Evolutionary conservation across 2,888 invertebrate genomes (phyloP).

Genomic region (Apamea epomidion): DNA sequence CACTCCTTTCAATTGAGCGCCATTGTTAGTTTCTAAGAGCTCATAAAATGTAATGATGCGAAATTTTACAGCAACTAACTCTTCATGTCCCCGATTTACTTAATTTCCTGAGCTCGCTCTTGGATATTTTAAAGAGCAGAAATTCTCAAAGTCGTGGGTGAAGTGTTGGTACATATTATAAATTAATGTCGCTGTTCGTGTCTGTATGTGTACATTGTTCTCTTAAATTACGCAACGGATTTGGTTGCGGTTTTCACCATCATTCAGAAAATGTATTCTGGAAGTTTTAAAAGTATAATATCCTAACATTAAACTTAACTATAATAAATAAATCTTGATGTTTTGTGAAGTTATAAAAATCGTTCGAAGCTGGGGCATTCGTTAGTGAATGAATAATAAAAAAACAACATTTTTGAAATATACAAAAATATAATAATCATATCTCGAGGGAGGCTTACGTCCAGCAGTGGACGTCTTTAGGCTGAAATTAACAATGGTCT

Average conservation of each 20-base stretch:
- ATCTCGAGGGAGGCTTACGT: neutral
- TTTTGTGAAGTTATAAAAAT: neutral
- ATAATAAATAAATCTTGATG: neutral
- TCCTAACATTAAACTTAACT: neutral
- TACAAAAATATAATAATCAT: too few relatives aligned
- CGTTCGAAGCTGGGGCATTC: neutral
- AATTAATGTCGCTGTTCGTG: neutral
- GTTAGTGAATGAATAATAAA: neutral
- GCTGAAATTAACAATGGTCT: neutral
- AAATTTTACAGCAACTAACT: neutral
- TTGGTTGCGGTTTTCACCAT: neutral
- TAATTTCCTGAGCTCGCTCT: neutral
- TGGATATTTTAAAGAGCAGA: neutral
- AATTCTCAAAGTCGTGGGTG: neutral
- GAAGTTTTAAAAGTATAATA: neutral
- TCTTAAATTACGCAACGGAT: neutral
- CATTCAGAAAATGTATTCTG: neutral
- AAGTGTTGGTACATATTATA: too few relatives aligned
- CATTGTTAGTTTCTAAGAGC: neutral
- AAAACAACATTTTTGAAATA: too few relatives aligned
- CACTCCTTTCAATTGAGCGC: neutral
- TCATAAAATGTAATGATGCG: neutral
- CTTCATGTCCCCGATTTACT: neutral
- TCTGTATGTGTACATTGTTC: neutral
- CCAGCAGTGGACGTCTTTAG: neutral